Percentiles rank a stretch among this genome's conserved stretches.
Evolutionary conservation across 2,797 vertebrate genomes (phyloP).

Genomic region (Lutra lutra): DNA sequence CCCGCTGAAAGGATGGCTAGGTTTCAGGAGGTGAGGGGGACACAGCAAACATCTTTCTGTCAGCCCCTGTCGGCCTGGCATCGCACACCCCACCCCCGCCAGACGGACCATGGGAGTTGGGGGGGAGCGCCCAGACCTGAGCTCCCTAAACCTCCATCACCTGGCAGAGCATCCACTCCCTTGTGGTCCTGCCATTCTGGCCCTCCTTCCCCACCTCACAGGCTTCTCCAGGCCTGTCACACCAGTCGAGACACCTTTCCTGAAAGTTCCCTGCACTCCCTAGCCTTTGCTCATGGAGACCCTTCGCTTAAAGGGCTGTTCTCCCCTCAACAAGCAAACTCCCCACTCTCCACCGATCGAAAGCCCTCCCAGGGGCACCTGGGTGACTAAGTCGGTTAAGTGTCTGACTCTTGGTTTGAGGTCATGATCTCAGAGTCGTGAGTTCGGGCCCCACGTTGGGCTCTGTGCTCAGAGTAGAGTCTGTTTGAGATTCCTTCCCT

Average conservation of each 20-base stretch:
- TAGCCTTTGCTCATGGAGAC: neutral
- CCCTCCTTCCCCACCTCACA: neutral
- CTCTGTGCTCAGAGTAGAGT: neutral
- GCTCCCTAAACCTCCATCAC: neutral
- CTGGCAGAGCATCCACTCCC: neutral
- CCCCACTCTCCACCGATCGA: constrained; percentile 43
- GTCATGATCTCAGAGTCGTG: neutral
- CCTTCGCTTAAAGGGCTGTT: neutral
- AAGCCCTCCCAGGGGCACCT: neutral
- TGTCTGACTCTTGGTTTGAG: neutral
- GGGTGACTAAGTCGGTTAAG: neutral
- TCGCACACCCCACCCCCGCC: neutral
- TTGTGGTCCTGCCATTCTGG: no score
- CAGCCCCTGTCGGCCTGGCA: neutral
- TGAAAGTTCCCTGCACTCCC: neutral
- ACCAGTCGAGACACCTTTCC: neutral
- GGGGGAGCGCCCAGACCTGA: neutral
- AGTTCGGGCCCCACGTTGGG: neutral
- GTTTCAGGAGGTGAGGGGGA: neutral
- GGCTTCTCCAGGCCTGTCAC: neutral
- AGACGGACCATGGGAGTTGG: fast-evolving
- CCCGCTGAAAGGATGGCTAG: constrained; percentile 74
- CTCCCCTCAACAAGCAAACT: neutral
- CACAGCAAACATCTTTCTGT: constrained; percentile 69
- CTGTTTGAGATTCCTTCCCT: neutral